Base-by-base conservation (phyloP, 2,797 vertebrate species). In the Gymnopithys bicolor region DNA sequence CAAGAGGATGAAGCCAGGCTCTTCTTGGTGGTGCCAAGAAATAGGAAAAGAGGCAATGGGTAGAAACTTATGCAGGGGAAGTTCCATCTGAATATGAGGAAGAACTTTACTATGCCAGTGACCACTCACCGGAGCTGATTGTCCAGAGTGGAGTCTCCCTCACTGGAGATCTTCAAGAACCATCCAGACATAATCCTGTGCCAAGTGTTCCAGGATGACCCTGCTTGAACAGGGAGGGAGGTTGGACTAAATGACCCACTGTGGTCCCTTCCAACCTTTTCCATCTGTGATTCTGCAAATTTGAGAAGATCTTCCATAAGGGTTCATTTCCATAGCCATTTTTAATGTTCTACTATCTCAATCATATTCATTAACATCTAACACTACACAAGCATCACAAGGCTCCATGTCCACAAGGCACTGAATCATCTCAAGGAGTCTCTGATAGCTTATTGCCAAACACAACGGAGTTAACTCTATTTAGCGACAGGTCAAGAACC, bases 1-100 rank as follows among this genome's bases (percentile, higher is more conserved):
- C 19, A 70, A 22, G 28, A n/a, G 13, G 23, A 45, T 1, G 2
- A 55, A 51, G n/a, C 28, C 24, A 63, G 43, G 28, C 19, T 37
- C 13, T 45, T 39, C 24, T 8, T 2, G 2, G 19, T 51, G n/a
- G 21, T 64, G 5, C 14, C 24, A 33, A 27, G 0, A 21, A 32
- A 22, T 3, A 58, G 43, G 17, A 25, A 2, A 59, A 52, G 14
- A 82, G 32, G 3, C 6, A 63, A 45, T 5, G 11, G 16, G 11
- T 19, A 63, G 19, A 55, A 69, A 25, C 9, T 18, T 11, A 45
- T 37, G 11, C 17, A 30, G 5, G 45, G 17, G n/a, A 58, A 51
- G 19, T 21, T 76, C 11, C 23, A 45, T 3, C 13, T 45, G 43
- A 69, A n/a, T 14, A 43, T 30, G 32, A 69, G 16, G 23, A 56